Conservation (phyloP, 2,113 vertebrate genomes). For the Callaeas wilsoni region DNA sequence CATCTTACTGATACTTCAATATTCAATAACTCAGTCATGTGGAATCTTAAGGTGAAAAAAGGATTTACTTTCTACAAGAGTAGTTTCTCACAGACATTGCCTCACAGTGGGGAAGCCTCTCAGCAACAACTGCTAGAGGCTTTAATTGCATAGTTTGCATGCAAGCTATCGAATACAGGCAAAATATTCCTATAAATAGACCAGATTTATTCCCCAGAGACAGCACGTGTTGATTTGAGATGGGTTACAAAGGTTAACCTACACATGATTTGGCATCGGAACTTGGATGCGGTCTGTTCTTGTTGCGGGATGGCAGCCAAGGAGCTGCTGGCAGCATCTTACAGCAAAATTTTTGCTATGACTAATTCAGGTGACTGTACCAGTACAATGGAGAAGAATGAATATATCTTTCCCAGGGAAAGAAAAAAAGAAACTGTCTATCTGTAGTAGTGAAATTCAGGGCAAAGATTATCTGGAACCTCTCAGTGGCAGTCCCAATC, state of each 20-base stretch:
- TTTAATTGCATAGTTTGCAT: slow-evolving; percentile 10
- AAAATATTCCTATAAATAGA: slow-evolving; percentile 25
- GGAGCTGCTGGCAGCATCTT: slow-evolving; percentile 16
- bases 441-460: neutral
- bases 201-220: neutral
- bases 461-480: neutral
- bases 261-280: slow-evolving; percentile 15
- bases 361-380: neutral
- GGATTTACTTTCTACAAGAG: neutral
- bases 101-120: neutral
- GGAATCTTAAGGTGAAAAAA: neutral
- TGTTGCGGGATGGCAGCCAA: slow-evolving; percentile 5
- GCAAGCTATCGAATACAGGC: neutral
- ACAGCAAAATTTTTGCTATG: neutral
- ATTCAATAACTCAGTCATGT: neutral
- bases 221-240: neutral
- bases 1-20: neutral
- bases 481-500: neutral
- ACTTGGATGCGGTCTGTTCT: neutral
- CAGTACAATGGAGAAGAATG: slow-evolving; percentile 1
- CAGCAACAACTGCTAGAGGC: neutral
- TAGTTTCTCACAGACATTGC: neutral
- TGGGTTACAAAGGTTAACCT: slow-evolving; percentile 45
- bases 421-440: neutral
- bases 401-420: neutral